Evolutionary conservation across 2,888 invertebrate species (phyloP), one percentile per base, ranked within the genome.

Genomic region (Ctenicera cuprea): DNA sequence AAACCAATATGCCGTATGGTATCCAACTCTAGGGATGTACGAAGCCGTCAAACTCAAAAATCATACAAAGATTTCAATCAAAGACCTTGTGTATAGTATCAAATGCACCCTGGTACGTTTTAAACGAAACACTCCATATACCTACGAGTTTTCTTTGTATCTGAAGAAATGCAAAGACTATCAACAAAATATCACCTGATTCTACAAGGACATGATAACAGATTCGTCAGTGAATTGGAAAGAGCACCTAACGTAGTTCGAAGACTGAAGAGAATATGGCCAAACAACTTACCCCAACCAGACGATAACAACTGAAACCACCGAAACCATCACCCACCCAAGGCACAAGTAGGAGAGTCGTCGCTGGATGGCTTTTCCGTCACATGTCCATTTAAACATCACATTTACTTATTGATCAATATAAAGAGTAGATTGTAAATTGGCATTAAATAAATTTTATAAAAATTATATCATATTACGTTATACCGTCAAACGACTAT

Each of bases 41-140:
- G 8, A 57, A 57, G 26, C 26, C 57, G 9, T 26, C 22, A 57
- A 26, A 22, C 9, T 18, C 33, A 3, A 64, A 64, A 26, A 48
- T 48, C 18, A 14, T 45, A 5, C 45, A 43, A 22, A 8, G 64
- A 22, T 12, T 64, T 14, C 64, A 63, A 20, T 43, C 62, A 7
- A 43, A 63, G 22, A 41, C 41, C 9, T n/a, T 63, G 5, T 5
- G 62, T 14, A 22, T 22, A 38, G 41, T 43, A 18, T 41, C 41
- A 8, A 63, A 63, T 12, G 62, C 62, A 22, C 43, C 43, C 7
- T 63, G 62, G 62, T 63, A 63, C 16, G 59, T 59, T n/a, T 59
- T 33, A 8, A 59, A 59, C 11, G 7, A 9, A 8, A 59, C 37
- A 14, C 38, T 59, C 20, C 59, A 59, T 14, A 59, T 12, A 33